These are phyloP conservation scores for Loxodonta africana DNA, from an alignment of 2,113 vertebrate species.

Conservation along the genomic window DNA sequence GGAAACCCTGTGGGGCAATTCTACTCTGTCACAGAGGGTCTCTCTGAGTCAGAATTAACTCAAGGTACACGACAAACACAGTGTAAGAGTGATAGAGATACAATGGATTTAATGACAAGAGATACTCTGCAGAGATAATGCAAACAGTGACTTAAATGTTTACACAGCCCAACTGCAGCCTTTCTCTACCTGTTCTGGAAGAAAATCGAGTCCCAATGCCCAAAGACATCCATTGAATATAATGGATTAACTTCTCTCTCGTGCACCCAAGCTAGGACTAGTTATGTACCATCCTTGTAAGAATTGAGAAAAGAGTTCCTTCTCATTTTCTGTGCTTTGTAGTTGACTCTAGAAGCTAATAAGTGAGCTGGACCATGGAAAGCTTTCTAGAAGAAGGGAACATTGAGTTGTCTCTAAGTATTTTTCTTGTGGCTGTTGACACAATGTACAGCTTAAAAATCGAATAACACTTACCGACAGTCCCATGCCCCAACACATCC, in stretches of 20 bases:
- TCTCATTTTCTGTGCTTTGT: not conserved
- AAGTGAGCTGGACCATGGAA: not conserved
- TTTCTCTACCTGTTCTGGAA: not conserved
- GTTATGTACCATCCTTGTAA: not conserved
- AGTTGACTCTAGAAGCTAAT: not conserved
- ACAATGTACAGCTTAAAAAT: not conserved
- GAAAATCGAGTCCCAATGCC: not conserved
- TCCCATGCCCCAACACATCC: rapidly evolving
- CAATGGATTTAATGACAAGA: not conserved
- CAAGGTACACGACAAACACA: not conserved
- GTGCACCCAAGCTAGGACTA: not conserved
- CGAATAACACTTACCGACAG: not conserved
- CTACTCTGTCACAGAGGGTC: not conserved
- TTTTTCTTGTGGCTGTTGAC: not conserved
- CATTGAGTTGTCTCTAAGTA: not conserved
- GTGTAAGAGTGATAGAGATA: not conserved
- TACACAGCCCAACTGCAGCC: not conserved
- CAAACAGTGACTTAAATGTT: not conserved
- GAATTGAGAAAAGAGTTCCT: not conserved
- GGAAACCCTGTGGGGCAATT: too few species aligned
- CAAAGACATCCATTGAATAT: not conserved
- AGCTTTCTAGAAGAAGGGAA: not conserved
- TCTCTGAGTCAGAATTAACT: not conserved
- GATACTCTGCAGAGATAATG: not conserved
- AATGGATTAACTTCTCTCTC: not conserved